Percentiles rank a stretch among this genome's conserved stretches.
These are phyloP conservation scores for Sus cebifrons DNA, from an alignment of 2,797 vertebrate genomes.

Conservation along the genomic window DNA sequence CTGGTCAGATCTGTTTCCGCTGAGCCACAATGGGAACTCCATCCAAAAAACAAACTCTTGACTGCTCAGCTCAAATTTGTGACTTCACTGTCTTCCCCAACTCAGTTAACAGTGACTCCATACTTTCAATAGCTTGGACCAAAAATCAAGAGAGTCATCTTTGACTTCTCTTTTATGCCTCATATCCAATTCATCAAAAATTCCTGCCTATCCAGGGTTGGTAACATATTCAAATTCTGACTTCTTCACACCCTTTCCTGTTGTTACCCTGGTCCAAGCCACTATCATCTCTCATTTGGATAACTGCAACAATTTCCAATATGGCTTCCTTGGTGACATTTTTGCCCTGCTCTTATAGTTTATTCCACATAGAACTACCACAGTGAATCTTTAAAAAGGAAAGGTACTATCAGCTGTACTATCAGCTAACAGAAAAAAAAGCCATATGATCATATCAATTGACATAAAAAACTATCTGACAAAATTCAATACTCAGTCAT, in stretches of 20 bases:
- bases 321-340: slow-evolving; percentile 18
- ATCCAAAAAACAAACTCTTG: not conserved
- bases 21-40: too few species aligned
- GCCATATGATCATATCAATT: not conserved
- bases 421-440: slow-evolving; percentile 43
- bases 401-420: slow-evolving; percentile 27
- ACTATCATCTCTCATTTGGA: slow-evolving; percentile 39
- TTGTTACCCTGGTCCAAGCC: not conserved
- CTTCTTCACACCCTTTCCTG: slow-evolving; percentile 21
- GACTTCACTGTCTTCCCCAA: not conserved
- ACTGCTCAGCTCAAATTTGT: not conserved
- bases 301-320: slow-evolving; percentile 42
- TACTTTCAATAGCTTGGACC: not conserved
- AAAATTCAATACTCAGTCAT: slow-evolving; percentile 25
- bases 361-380: not conserved
- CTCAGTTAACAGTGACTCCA: slow-evolving; percentile 31
- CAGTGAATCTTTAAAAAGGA: slow-evolving; percentile 7
- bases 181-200: slow-evolving; percentile 61
- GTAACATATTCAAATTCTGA: slow-evolving; percentile 63
- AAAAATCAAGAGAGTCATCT: slow-evolving; percentile 53
- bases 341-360: not conserved
- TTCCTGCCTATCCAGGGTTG: slow-evolving; percentile 51
- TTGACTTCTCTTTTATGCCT: slow-evolving; percentile 59
- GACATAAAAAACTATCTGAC: not conserved
- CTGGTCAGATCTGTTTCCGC: too few species aligned